A percentile compares a stretch with the other conserved stretches of the same genome.
phyloP scores from a whole-genome alignment of 1,140 invertebrate genomes.

The Pseudachorutes palmiensis region DNA sequence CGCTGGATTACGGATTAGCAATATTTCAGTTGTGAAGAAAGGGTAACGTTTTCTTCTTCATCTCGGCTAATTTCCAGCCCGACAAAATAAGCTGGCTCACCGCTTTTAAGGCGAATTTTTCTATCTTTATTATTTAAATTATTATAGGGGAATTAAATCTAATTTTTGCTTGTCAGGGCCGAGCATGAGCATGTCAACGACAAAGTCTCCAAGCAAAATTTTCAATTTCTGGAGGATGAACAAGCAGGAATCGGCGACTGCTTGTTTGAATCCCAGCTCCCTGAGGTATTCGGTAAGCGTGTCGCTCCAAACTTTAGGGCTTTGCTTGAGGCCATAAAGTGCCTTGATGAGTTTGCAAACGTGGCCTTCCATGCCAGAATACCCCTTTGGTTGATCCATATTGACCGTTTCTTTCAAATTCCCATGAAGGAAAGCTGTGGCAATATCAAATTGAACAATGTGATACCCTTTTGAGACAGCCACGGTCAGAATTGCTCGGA shows the following conservation, averaged over 20 bases:
- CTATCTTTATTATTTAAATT: no score
- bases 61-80: no score
- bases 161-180: no score
- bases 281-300: not conserved
- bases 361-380: not conserved
- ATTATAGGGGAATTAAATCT: no score
- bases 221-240: not conserved
- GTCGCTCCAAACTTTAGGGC: slow-evolving; percentile 24
- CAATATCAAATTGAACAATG: slow-evolving; percentile 30
- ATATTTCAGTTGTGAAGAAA: no score
- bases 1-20: no score
- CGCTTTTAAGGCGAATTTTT: no score
- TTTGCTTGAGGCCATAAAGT: slow-evolving; percentile 38
- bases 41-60: no score
- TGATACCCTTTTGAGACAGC: slow-evolving; percentile 22
- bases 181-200: slow-evolving; percentile 32
- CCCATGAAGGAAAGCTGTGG: slow-evolving; percentile 33
- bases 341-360: slow-evolving; percentile 30
- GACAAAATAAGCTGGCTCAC: no score
- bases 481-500: slow-evolving; percentile 26
- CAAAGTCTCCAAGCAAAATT: slow-evolving; percentile 36
- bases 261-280: not conserved
- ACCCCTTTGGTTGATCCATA: slow-evolving; percentile 34
- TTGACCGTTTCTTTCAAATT: slow-evolving; percentile 27
- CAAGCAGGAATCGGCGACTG: not conserved